These are phyloP conservation scores for Chromobotia macracanthus DNA, from an alignment of 2,797 vertebrate species.

Conservation along the genomic window DNA sequence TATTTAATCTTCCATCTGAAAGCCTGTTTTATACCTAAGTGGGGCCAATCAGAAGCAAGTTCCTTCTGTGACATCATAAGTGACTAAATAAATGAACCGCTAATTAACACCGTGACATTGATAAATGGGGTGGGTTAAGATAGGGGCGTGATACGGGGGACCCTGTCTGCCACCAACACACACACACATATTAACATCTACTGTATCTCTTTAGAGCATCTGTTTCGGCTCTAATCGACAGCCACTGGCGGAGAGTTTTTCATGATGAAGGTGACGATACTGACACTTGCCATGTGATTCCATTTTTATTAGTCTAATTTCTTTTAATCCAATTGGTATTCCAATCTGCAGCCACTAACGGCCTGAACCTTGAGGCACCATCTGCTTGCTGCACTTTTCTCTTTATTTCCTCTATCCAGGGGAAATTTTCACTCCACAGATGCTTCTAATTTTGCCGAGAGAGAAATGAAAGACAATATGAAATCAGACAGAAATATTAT, in stretches of 20 bases:
- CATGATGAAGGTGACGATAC: constrained; percentile 67
- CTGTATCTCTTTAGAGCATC: constrained; percentile 94
- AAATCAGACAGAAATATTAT: constrained; percentile 19
- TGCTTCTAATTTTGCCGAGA: constrained; percentile 72
- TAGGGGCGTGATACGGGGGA: constrained; percentile 85
- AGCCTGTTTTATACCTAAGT: neutral
- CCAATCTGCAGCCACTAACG: constrained; percentile 97
- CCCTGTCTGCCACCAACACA: constrained; percentile 81
- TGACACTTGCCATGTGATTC: constrained; percentile 86
- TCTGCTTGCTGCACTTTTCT: constrained; percentile 82
- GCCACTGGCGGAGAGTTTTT: constrained; percentile 75
- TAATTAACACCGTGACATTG: constrained; percentile 96
- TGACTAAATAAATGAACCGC: constrained; percentile 94
- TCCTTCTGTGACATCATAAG: constrained; percentile 79
- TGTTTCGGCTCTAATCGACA: constrained; percentile 89
- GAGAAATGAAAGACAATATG: constrained; percentile 13
- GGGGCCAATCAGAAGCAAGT: constrained; percentile 72
- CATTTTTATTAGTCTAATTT: constrained; percentile 99
- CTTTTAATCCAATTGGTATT: constrained; percentile 99
- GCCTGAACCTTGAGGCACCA: constrained; percentile 96
- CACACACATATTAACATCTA: constrained; percentile 88
- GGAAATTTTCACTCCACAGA: constrained; percentile 84
- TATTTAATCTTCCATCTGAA: neutral
- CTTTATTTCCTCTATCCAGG: constrained; percentile 23
- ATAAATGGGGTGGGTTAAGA: constrained; percentile 89